These are phyloP conservation scores for Junco hyemalis DNA, from an alignment of 2,113 vertebrate genomes.

Conservation along the genomic window DNA sequence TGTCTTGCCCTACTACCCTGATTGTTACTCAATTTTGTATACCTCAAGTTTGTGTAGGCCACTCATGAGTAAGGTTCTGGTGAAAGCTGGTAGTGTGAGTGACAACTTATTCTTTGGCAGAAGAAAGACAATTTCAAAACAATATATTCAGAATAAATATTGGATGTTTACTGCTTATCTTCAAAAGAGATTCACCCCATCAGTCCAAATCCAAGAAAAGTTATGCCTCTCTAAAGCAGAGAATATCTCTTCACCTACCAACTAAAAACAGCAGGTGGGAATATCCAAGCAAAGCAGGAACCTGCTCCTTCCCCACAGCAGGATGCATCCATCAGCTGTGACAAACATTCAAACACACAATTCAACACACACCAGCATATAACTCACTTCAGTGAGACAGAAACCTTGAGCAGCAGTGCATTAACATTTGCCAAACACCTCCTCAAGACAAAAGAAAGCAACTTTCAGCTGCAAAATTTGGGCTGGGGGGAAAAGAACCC, in stretches of 20 bases:
- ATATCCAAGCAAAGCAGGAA: neutral
- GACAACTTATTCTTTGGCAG: neutral
- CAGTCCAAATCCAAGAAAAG: neutral
- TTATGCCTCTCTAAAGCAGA: neutral
- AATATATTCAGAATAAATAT: neutral
- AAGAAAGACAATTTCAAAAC: neutral
- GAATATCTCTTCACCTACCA: neutral
- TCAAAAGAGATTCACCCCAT: neutral
- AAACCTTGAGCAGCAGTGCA: neutral
- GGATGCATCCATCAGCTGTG: neutral
- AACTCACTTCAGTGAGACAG: neutral
- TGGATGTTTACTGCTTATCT: neutral
- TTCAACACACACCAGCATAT: neutral
- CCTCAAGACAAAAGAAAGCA: neutral
- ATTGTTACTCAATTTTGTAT: neutral
- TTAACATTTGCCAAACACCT: neutral
- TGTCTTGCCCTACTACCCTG: neutral
- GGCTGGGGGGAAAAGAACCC: neutral
- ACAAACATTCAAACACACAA: neutral
- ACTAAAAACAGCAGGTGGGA: neutral
- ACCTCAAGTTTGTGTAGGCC: neutral
- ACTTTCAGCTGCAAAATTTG: neutral
- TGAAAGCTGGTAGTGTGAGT: neutral
- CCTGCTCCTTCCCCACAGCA: neutral
- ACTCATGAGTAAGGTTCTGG: neutral